phyloP scores from a whole-genome alignment of 1,140 invertebrate species.

The Leguminivora glycinivorella region DNA sequence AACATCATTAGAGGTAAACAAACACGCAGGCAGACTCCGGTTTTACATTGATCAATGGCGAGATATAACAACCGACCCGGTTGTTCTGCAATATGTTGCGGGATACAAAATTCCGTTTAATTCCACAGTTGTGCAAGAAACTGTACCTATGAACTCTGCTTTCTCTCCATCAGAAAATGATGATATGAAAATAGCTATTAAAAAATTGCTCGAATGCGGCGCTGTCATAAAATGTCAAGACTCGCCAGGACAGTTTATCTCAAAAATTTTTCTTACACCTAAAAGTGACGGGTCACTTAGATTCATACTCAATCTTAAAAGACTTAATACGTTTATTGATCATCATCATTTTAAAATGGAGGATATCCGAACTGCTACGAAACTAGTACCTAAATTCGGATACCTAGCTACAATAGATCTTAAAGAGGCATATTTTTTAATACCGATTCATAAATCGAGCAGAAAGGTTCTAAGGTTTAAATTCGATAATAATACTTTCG shows the following conservation, averaged over 20 bases:
- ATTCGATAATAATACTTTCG: not conserved
- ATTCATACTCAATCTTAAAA: conserved; percentile 30
- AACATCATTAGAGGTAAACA: conserved; percentile 24
- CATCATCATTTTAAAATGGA: conserved; percentile 32
- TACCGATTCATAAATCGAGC: conserved; percentile 7
- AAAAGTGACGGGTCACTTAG: conserved; percentile 30
- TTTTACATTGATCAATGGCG: conserved; percentile 16
- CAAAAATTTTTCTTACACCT: conserved; percentile 28
- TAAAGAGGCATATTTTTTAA: conserved; percentile 31
- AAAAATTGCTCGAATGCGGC: not conserved
- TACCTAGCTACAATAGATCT: conserved; percentile 28
- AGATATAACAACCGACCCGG: conserved; percentile 4
- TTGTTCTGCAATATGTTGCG: conserved; percentile 10
- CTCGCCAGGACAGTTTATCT: conserved; percentile 18
- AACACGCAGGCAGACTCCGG: conserved; percentile 27
- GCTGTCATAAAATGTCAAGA: conserved; percentile 10
- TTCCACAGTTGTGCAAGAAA: not conserved
- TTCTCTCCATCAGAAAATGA: not conserved
- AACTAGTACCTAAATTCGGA: conserved; percentile 1
- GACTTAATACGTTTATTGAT: conserved; percentile 28
- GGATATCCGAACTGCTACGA: conserved; percentile 27
- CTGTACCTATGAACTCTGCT: not conserved
- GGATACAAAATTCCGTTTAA: conserved; percentile 27
- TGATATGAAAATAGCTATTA: not conserved
- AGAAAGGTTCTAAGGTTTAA: conserved; percentile 23